phyloP scores from a whole-genome alignment of 2,797 vertebrate genomes.

The Tympanoctomys barrerae region DNA sequence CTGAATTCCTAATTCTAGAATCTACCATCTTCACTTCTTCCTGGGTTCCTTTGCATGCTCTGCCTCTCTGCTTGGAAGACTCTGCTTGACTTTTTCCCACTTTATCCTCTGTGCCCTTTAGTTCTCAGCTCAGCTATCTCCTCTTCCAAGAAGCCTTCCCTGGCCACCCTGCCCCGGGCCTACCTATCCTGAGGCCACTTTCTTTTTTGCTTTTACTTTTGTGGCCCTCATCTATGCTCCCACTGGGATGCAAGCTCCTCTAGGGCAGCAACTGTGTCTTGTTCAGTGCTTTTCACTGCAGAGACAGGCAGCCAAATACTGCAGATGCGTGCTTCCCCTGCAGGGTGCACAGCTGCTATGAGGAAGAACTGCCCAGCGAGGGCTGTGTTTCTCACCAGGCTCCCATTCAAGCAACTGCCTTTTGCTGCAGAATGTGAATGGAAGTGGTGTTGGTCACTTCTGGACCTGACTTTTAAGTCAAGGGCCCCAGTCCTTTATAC shows the following conservation, averaged over 20 bases:
- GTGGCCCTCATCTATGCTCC: neutral
- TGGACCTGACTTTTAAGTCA: neutral
- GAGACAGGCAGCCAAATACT: neutral
- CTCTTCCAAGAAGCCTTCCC: conserved; percentile 36
- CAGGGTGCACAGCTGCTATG: fast-evolving
- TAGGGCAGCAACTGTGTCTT: fast-evolving
- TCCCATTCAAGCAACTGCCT: neutral
- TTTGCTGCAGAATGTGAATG: neutral
- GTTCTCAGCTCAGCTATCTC: neutral
- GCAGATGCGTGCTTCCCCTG: fast-evolving
- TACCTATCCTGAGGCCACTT: neutral
- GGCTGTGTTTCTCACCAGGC: neutral
- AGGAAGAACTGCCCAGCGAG: neutral
- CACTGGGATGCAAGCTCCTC: neutral
- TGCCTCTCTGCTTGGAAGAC: neutral
- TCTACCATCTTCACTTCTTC: neutral
- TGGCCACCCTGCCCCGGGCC: neutral
- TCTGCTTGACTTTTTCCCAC: neutral
- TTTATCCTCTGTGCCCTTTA: neutral
- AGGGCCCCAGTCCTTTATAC: neutral
- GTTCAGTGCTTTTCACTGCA: neutral
- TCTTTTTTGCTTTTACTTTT: neutral
- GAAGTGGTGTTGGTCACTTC: neutral
- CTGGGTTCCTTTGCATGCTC: neutral
- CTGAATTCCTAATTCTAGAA: neutral